Evolutionary conservation across 2,113 vertebrate species (phyloP).

Genomic region (Dasyprocta punctata): DNA sequence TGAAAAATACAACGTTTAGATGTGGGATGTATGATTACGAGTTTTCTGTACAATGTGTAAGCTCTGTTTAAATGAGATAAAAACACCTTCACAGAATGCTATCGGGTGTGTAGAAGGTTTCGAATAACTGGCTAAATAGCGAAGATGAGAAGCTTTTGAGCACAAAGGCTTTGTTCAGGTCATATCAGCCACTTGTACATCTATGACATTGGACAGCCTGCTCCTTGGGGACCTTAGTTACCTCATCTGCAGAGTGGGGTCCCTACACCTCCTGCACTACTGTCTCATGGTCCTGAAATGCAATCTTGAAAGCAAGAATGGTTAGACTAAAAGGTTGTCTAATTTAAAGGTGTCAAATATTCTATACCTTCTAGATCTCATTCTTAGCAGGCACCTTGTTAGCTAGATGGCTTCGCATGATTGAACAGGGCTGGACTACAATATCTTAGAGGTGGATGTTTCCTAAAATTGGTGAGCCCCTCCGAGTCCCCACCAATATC

Average conservation of each 20-base stretch:
- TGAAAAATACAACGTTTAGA: neutral
- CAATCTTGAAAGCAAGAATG: neutral
- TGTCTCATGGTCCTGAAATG: neutral
- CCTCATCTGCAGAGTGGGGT: neutral
- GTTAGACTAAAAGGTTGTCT: neutral
- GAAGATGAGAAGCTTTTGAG: neutral
- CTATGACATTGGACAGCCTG: neutral
- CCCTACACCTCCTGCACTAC: neutral
- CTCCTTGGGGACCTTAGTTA: neutral
- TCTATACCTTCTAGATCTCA: neutral
- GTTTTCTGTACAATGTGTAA: neutral
- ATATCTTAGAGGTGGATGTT: neutral
- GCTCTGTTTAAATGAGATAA: neutral
- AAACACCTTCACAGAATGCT: neutral
- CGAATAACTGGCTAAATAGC: neutral
- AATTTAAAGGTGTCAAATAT: neutral
- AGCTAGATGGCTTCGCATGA: neutral
- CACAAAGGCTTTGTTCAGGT: neutral
- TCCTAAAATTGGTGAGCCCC: neutral
- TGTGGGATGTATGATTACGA: neutral
- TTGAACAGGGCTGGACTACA: neutral
- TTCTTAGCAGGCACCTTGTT: conserved; percentile 14
- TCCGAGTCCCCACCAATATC: neutral
- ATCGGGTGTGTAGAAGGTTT: neutral
- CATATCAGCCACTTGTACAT: neutral